phyloP scores from a whole-genome alignment of 2,888 invertebrate genomes.

The Eucriotettix oculatus region DNA sequence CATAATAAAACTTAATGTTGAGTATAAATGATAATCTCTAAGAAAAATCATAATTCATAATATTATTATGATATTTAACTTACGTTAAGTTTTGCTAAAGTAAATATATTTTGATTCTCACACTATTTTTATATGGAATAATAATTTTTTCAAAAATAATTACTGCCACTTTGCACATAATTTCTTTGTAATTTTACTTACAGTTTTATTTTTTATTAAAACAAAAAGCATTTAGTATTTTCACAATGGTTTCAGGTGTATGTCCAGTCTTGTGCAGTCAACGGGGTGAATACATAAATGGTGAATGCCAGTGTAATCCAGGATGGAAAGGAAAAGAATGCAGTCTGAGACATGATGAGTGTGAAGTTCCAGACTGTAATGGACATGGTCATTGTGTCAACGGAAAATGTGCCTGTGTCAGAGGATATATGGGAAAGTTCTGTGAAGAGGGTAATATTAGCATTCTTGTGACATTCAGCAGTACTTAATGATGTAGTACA shows the following conservation, averaged over 20 bases:
- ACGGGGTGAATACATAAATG: constrained; percentile 90
- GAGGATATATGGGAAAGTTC: constrained; percentile 88
- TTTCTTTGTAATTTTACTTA: too few relatives aligned
- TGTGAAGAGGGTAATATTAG: constrained; percentile 62
- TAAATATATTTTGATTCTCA: too few relatives aligned
- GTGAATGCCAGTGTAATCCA: constrained; percentile 91
- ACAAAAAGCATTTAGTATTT: too few relatives aligned
- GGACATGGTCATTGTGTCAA: constrained; percentile 92
- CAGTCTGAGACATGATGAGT: constrained; percentile 84
- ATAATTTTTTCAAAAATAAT: too few relatives aligned
- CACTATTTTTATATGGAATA: too few relatives aligned
- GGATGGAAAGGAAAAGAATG: constrained; percentile 99
- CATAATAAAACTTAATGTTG: background rate
- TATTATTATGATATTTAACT: too few relatives aligned
- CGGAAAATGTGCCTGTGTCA: constrained; percentile 85
- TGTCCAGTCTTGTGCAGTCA: constrained; percentile 95
- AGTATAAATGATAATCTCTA: background rate
- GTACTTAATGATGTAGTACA: too few relatives aligned
- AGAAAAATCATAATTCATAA: too few relatives aligned
- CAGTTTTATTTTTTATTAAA: too few relatives aligned
- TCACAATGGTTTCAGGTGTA: constrained; percentile 42
- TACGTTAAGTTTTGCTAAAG: too few relatives aligned
- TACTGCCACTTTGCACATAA: too few relatives aligned
- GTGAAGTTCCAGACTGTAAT: constrained; percentile 90
- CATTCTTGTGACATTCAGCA: background rate